Conservation (phyloP, 2,797 vertebrate genomes). For the Anguilla megastoma region DNA sequence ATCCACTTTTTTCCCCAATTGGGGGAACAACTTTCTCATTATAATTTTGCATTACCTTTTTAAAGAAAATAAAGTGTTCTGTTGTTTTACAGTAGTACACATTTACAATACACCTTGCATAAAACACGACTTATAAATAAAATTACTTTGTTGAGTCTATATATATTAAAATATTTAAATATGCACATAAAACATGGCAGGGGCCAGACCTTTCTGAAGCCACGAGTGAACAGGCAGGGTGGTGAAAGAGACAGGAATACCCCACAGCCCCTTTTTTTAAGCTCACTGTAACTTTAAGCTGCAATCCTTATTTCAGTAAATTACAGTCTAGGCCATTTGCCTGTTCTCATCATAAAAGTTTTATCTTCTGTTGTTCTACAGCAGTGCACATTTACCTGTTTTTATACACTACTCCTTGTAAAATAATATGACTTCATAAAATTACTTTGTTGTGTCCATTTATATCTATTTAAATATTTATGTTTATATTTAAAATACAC, state of each 20-base stretch:
- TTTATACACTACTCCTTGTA: too few relatives aligned
- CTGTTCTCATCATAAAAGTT: too few relatives aligned
- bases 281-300: too few relatives aligned
- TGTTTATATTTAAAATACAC: neutral
- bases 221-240: constrained; percentile 54
- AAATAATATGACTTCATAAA: neutral
- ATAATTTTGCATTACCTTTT: neutral
- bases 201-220: constrained; percentile 62
- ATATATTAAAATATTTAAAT: neutral
- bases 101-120: too few relatives aligned
- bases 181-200: neutral
- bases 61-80: neutral
- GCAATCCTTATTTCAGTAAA: too few relatives aligned
- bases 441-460: neutral
- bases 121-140: neutral
- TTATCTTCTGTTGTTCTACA: too few relatives aligned
- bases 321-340: too few relatives aligned
- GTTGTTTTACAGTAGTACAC: too few relatives aligned
- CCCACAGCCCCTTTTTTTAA: too few relatives aligned
- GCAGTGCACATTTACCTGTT: too few relatives aligned
- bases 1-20: neutral
- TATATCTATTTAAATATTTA: neutral
- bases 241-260: constrained; percentile 39
- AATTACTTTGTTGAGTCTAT: neutral
- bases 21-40: neutral